phyloP scores from a whole-genome alignment of 2,113 vertebrate species.

The Lepisosteus oculatus region DNA sequence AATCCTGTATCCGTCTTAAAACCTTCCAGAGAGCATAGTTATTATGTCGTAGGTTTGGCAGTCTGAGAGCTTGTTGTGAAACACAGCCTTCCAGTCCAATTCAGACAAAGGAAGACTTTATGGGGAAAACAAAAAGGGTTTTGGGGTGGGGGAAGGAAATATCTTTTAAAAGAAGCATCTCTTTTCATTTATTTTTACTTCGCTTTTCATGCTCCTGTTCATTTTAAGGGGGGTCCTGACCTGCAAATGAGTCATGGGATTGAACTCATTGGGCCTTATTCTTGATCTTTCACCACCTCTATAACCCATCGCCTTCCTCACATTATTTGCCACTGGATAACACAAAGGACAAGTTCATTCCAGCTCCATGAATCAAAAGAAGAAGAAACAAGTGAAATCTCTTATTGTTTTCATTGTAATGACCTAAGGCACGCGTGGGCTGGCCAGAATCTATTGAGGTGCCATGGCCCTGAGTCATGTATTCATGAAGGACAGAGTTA shows the following conservation, averaged over 20 bases:
- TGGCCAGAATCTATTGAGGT: constrained; percentile 13
- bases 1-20: too few relatives aligned
- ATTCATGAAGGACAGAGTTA: background rate
- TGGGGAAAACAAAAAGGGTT: constrained; percentile 2
- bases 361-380: constrained; percentile 20
- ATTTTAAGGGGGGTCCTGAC: background rate
- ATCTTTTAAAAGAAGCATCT: too few relatives aligned
- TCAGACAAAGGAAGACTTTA: constrained; percentile 26
- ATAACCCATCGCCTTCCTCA: background rate
- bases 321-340: constrained; percentile 25
- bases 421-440: constrained; percentile 15
- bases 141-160: background rate
- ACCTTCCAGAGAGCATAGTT: too few relatives aligned
- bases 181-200: too few relatives aligned
- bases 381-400: constrained; percentile 28
- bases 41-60: too few relatives aligned
- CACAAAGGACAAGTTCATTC: constrained; percentile 35
- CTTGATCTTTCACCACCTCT: background rate
- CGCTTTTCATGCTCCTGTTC: too few relatives aligned
- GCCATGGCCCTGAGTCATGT: constrained; percentile 24
- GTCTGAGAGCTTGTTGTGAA: constrained; percentile 21
- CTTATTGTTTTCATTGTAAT: constrained; percentile 16
- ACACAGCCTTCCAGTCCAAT: constrained; percentile 5
- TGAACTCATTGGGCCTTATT: constrained; percentile 21
- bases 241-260: constrained; percentile 10